phyloP scores from a whole-genome alignment of 1,140 invertebrate species.

The Dysdera silvatica region DNA sequence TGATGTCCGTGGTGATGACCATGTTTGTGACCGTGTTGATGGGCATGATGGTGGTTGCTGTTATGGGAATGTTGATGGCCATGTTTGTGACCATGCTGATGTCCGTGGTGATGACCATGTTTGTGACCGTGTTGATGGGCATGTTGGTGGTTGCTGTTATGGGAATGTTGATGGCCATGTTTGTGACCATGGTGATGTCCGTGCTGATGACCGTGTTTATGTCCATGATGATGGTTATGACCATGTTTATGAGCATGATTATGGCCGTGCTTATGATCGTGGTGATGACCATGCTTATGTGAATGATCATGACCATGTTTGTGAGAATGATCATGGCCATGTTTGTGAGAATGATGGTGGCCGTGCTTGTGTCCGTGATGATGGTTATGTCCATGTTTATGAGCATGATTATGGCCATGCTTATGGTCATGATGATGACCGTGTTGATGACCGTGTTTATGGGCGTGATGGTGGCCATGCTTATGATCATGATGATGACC shows the following conservation, averaged over 20 bases:
- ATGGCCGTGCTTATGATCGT: slow-evolving; percentile 13
- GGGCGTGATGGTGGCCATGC: slow-evolving; percentile 16
- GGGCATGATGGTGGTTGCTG: neutral
- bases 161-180: slow-evolving; percentile 5
- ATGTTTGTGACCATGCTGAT: slow-evolving; percentile 5
- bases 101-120: neutral
- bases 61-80: neutral
- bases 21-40: neutral
- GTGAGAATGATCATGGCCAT: slow-evolving; percentile 16
- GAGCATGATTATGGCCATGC: slow-evolving; percentile 14
- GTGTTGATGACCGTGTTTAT: slow-evolving; percentile 14
- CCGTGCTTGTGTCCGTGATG: slow-evolving; percentile 17
- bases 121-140: slow-evolving; percentile 5
- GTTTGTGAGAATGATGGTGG: slow-evolving; percentile 10
- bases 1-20: neutral
- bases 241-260: slow-evolving; percentile 13
- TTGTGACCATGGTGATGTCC: slow-evolving; percentile 7
- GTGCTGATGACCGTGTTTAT: slow-evolving; percentile 15
- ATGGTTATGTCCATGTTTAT: slow-evolving; percentile 22
- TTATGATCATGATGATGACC: too few species aligned
- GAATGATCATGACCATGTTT: slow-evolving; percentile 7
- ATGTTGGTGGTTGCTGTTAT: slow-evolving; percentile 11
- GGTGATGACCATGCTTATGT: slow-evolving; percentile 14
- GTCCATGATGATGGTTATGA: slow-evolving; percentile 10
- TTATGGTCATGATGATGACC: slow-evolving; percentile 21